Evolutionary conservation across 2,113 vertebrate species (phyloP), one percentile per base, ranked within the genome.

Genomic region (Istiophorus platypterus): DNA sequence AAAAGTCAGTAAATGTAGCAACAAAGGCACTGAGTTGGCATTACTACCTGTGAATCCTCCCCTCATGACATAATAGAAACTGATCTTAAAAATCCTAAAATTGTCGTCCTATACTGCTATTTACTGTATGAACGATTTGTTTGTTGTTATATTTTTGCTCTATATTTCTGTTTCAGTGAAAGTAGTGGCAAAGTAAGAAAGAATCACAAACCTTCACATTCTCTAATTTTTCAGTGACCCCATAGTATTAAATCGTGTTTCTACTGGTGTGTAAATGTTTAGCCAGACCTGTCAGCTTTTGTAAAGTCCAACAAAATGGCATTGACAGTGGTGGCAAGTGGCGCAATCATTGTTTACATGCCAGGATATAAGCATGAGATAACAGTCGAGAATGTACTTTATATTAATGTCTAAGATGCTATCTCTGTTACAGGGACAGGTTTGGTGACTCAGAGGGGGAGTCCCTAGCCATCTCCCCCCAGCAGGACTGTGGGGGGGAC

Each of bases 391-490:
- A 61, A 29, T 24, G 5, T 61, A 12, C 20, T 42, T 7, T 42
- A 2, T 63, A 18, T 34, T 61, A 42, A 17, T 37, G 31, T 71
- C 5, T 42, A 20, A 71, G 10, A 4, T 54, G 11, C 24, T 63
- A 0, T 63, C 2, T 81, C 15, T 79, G 18, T 54, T 73, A 20
- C 61, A 94, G 95, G 91, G 94, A 95, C 72, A 95, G 91, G 22
- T 96, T 92, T 65, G 92, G 91, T 12, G 96, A 97, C 66, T 89
- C 94, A 11, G 96, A 96, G 62, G 94, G 93, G 10, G 85, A 94
- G 9, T 93, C 88, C 47, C 51, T 90, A 18, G 86, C 85, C 47
- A 47, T 87, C 52, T 89, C 91, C 14, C 90, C 96, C 7, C 91
- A 96, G 83, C 96, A 96, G 80, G 95, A 91, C 81, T 93, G 95